Base-by-base conservation (phyloP, 2,797 vertebrate genomes). In the Hemitrygon akajei region DNA sequence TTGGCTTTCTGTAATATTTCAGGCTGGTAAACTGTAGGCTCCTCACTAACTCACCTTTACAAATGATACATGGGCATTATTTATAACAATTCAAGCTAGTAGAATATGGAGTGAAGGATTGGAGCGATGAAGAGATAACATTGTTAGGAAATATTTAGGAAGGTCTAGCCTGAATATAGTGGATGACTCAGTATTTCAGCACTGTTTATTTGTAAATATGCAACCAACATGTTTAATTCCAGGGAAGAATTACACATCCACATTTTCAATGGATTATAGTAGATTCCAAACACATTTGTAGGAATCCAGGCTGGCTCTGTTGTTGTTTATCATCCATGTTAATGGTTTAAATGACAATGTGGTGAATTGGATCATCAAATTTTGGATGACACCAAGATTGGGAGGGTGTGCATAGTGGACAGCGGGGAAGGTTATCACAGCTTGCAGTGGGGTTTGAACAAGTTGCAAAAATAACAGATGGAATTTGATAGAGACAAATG, bases 71-170 rank as follows among this genome's bases (percentile, higher is more conserved):
- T 5, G 30, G 63, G 66, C 66, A 3, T n/a, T 69, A 34, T 66
- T 63, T 66, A 66, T 69, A 69, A 18, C 7, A 69, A 69, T 37
- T 69, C n/a, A 69, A 66, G n/a, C 16, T 7, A 16, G 5, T 37
- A 37, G 60, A 89, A 69, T 22, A n/a, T 22, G 63, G 63, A 89
- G 16, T 89, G 86, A 89, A 89, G 22, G 86, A 89, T 89, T 58
- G n/a, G 63, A 20, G 60, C 18, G 34, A 89, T 89, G 86, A 34
- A 60, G 47, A 27, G 30, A 63, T 66, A 69, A 89, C 2, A 34
- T 89, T 66, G 18, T 89, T 89, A n/a, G 60, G 34, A 20, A 37
- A 37, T 69, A 89, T 10, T 89, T 69, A 6, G 18, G 47, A 69
- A 37, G 34, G 7, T 37, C 86, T 18, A 18, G 60, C 16, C n/a